Conservation (phyloP, 2,888 invertebrate genomes). For the Coecobrya sp. region DNA sequence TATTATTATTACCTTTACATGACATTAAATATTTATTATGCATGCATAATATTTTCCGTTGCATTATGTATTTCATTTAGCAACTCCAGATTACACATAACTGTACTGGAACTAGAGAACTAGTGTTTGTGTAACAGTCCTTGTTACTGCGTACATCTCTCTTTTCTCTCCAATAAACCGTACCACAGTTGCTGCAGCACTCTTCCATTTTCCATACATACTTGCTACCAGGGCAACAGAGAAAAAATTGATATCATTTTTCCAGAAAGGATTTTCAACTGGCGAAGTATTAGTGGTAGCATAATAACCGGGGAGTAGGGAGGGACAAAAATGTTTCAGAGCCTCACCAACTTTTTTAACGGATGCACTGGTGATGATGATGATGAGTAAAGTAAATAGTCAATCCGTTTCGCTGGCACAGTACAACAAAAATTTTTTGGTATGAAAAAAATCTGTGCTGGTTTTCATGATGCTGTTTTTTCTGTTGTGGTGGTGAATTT, state of each 20-base stretch:
- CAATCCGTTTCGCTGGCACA: not conserved
- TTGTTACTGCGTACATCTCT: not conserved
- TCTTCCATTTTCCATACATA: not conserved
- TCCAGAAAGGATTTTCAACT: too few relatives aligned
- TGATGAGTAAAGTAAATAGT: constrained; percentile 19
- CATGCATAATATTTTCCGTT: constrained; percentile 19
- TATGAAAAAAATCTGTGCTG: not conserved
- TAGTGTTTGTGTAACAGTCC: not conserved
- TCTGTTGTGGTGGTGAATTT: not conserved
- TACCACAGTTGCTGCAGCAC: not conserved
- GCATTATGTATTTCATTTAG: constrained; percentile 15
- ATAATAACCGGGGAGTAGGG: too few relatives aligned
- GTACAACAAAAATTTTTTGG: not conserved
- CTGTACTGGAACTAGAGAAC: not conserved
- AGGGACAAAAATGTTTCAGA: too few relatives aligned
- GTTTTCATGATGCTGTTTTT: not conserved
- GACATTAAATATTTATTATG: constrained; percentile 32
- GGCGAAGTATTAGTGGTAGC: too few relatives aligned
- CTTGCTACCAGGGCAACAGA: too few relatives aligned
- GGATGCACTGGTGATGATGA: not conserved
- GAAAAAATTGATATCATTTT: too few relatives aligned
- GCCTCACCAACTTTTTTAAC: not conserved
- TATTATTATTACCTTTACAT: constrained; percentile 27
- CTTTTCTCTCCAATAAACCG: not conserved
- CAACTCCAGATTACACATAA: not conserved